Evolutionary conservation across 1,140 invertebrate genomes (phyloP), one percentile per base, ranked within the genome.

Genomic region (Tyrophagus putrescentiae): DNA sequence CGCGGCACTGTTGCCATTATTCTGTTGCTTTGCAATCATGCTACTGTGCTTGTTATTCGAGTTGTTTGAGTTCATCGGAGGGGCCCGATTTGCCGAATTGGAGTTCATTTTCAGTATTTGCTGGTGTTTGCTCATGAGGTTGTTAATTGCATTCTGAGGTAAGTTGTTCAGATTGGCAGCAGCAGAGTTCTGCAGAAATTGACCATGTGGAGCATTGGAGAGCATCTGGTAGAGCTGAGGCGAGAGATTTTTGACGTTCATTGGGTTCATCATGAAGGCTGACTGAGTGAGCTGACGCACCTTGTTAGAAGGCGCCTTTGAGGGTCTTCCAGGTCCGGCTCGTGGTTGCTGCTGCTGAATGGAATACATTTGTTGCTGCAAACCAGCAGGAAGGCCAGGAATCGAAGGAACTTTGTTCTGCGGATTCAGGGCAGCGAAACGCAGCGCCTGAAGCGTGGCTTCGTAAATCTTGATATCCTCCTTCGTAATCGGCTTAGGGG

Each of bases 401-500:
- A 63, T 60, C 13, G 41, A 32, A 9, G 62, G 62, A n/a, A 60
- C 56, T 31, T 60, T 41, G 6, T 21, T 50, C 11, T 60, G 45
- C 18, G 54, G 53, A 29, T 64, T 59, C 6, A 56, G 23, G 13
- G 61, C 63, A 23, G 61, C 63, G 18, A 56, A 34, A 23, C 61
- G 41, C 27, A 64, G 27, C 21, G 60, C 61, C 50, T 59, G 41
- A 16, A 67, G 29, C 7, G 65, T 66, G 39, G 65, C 65, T 36
- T 68, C 67, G 60, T 68, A 69, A 27, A 62, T 60, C 57, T 68
- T 68, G 23, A 69, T 64, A 32, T 69, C 67, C 11, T 62, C 60
- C 34, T 67, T 63, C 6, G 66, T 69, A 18, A 69, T 67, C 4
- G 66, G 68, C 61, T 72, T 71, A 41, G 87, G 84, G 73, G 92